Evolutionary conservation across 2,113 vertebrate genomes (phyloP).

Genomic region (Penelope pileata): DNA sequence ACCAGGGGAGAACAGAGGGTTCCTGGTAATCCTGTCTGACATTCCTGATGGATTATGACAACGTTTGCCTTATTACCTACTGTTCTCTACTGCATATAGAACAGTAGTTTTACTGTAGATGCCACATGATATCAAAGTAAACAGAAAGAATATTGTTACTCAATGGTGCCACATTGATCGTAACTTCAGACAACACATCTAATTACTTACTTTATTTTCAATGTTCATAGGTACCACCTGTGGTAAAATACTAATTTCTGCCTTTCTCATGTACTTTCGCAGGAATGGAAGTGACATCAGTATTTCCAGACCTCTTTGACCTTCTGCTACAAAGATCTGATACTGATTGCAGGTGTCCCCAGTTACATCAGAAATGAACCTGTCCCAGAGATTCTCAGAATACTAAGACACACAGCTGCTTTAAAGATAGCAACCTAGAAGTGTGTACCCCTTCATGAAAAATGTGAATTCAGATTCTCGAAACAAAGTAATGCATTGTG

Average conservation of each 20-base stretch:
- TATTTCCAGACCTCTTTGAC: background rate
- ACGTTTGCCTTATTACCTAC: background rate
- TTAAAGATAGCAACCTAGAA: background rate
- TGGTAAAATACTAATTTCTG: background rate
- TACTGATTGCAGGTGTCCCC: background rate
- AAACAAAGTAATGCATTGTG: background rate
- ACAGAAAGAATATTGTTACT: background rate
- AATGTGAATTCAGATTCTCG: background rate
- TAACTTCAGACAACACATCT: background rate
- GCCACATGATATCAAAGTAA: background rate
- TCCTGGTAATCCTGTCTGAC: constrained; percentile 7
- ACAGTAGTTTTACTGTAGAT: background rate
- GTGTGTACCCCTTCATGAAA: background rate
- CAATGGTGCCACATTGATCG: background rate
- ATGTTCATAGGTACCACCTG: fast-evolving
- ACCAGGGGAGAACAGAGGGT: background rate
- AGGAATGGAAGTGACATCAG: background rate
- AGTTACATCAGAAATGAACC: background rate
- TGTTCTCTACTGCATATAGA: background rate
- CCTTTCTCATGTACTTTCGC: background rate
- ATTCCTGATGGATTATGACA: constrained; percentile 14
- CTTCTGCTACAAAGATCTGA: background rate
- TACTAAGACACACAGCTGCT: background rate
- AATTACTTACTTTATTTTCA: background rate
- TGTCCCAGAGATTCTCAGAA: background rate